Percentiles rank a stretch among this genome's conserved stretches.
These are phyloP conservation scores for Oryctolagus cuniculus DNA, from an alignment of 2,113 vertebrate genomes.

Conservation along the genomic window DNA sequence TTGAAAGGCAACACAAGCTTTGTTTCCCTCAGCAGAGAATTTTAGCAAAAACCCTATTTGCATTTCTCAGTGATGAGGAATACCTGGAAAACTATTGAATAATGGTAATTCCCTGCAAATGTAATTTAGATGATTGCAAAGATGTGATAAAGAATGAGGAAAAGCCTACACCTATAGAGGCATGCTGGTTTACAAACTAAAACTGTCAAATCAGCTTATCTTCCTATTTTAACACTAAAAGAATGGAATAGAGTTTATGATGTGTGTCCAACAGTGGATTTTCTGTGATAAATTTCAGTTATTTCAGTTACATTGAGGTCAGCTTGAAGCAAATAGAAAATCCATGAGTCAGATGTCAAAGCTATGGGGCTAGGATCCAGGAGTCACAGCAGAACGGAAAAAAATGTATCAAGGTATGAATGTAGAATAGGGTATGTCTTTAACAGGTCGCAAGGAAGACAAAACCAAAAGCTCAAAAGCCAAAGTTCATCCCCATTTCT, in stretches of 20 bases:
- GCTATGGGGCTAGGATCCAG: neutral
- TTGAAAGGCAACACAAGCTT: neutral
- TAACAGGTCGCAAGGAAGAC: neutral
- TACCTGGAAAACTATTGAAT: slow-evolving; percentile 39
- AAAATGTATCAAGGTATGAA: neutral
- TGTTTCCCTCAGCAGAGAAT: slow-evolving; percentile 32
- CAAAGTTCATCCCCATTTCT: neutral
- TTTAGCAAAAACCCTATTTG: slow-evolving; percentile 19
- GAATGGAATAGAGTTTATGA: neutral
- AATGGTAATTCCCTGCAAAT: slow-evolving; percentile 21
- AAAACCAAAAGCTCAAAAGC: neutral
- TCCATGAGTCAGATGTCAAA: neutral
- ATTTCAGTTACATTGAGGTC: neutral
- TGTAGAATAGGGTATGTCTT: neutral
- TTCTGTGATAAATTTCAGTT: neutral
- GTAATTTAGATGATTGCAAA: slow-evolving; percentile 28
- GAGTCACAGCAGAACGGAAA: neutral
- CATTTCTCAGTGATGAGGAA: slow-evolving; percentile 36
- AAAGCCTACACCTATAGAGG: neutral
- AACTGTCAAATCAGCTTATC: neutral
- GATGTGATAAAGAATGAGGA: neutral
- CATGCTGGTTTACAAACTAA: neutral
- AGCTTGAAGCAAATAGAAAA: neutral
- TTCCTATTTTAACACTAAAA: neutral
- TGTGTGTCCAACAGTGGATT: neutral